phyloP scores from a whole-genome alignment of 2,113 vertebrate species.

The Gallinago jamesoni region DNA sequence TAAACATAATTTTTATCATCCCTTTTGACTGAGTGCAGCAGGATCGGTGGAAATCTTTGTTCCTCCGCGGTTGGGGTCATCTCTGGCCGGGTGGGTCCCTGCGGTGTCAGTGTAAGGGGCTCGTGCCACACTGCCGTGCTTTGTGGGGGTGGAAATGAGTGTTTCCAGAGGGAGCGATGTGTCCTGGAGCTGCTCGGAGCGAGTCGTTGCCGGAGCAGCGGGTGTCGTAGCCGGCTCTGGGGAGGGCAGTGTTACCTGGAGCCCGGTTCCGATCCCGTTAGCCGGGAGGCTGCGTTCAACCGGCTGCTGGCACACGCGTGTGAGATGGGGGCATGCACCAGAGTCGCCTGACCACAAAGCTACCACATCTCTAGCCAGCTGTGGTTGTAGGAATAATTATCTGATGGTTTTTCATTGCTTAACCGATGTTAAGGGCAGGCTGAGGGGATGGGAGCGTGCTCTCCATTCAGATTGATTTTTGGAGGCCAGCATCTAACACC shows the following conservation, averaged over 20 bases:
- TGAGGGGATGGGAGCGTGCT: not conserved
- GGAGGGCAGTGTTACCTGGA: not conserved
- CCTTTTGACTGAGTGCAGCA: not conserved
- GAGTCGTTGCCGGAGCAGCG: not conserved
- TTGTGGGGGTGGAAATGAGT: not conserved
- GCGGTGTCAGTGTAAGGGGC: not conserved
- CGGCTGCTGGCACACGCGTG: rapidly evolving
- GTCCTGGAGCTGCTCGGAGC: not conserved
- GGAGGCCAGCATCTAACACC: not conserved
- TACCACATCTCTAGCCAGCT: not conserved
- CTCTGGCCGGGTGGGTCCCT: not conserved
- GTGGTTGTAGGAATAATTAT: not conserved
- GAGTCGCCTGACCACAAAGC: not conserved
- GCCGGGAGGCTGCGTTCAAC: not conserved
- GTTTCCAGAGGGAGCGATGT: not conserved
- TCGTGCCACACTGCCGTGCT: rapidly evolving
- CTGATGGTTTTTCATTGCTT: not conserved
- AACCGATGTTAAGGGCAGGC: not conserved
- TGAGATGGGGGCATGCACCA: not conserved
- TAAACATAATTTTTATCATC: not conserved
- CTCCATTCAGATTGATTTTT: not conserved
- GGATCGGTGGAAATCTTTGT: not conserved
- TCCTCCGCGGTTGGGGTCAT: not conserved
- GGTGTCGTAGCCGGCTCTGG: not conserved
- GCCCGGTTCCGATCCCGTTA: rapidly evolving